Evolutionary conservation across 92 coral and sea anemone species (phyloP), one percentile per base, ranked within the genome.

Genomic region (Zoanthus gigantus): DNA sequence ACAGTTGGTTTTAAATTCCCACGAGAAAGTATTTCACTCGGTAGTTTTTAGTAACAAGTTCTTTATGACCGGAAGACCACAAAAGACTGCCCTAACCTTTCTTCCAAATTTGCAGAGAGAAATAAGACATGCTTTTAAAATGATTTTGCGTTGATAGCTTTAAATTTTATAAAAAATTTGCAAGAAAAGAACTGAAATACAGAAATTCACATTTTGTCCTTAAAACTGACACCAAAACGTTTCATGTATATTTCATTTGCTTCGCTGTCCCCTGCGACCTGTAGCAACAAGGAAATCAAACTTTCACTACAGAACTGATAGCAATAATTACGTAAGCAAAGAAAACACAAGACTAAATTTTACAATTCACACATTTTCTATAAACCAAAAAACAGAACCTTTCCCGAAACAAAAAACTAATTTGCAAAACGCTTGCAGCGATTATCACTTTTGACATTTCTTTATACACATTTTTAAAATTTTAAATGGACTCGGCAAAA

Each of bases 1-100:
- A 67, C 85, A 81, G 85, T 81, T 81, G 76, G 85, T 46, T n/a
- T 81, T 48, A 15, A 58, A 67, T 81, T 81, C 85, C 85, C 85
- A 81, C 71, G 85, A 81, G 85, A 81, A 81, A 66, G 0, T 17
- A 65, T 66, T 44, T 46, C 47, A 18, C 14, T 45, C 7, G 6
- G 30, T 32, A 13, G 29, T 54, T 48, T 14, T 77, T 69, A 67
- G 34, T 67, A 23, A 23, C 17, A 13, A 6, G 31, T 32, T 2
- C 14, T 1, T 31, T 69, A 30, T 16, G 1, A 7, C 42, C 12
- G 23, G 12, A 18, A 9, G 34, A 65, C 29, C 31, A 23, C 31
- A 4, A 67, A 2, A 63, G 69, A 16, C 23, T 28, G 30, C 46
- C 5, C 46, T 31, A 34, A 10, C 14, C n/a, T 31, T 8, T 13